Conservation (phyloP, 2,113 vertebrate species). For the Meriones unguiculatus region DNA sequence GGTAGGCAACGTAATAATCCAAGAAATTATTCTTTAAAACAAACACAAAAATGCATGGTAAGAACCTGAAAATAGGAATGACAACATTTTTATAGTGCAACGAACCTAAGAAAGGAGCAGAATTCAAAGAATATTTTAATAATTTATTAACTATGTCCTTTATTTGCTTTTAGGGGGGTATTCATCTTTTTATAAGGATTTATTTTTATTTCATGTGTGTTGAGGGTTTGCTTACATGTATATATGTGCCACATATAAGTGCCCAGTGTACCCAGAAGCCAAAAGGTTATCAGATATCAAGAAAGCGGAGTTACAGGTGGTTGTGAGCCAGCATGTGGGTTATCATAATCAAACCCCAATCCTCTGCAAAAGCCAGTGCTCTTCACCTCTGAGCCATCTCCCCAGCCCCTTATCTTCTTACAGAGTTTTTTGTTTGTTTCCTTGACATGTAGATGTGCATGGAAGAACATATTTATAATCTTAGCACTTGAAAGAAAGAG, state of each 20-base stretch:
- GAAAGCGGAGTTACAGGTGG: not conserved
- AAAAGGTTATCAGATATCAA: not conserved
- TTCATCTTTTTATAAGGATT: not conserved
- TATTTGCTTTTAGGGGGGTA: conserved; percentile 3
- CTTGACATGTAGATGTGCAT: not conserved
- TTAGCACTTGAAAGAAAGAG: not conserved
- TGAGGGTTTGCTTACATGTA: not conserved
- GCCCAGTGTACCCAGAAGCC: not conserved
- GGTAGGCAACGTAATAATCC: conserved; percentile 96
- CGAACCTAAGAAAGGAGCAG: not conserved
- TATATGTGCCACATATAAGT: not conserved
- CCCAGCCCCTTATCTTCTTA: not conserved
- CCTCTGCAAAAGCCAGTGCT: not conserved
- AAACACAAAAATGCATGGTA: conserved; percentile 66
- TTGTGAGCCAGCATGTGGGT: not conserved
- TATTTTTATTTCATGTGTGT: not conserved
- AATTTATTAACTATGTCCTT: conserved; percentile 10
- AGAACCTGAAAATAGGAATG: conserved; percentile 36
- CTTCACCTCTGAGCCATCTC: not conserved
- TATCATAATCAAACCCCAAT: not conserved
- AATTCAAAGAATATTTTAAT: conserved; percentile 29
- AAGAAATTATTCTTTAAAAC: conserved; percentile 95
- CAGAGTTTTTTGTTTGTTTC: not conserved
- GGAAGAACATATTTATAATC: not conserved
- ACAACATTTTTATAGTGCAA: not conserved